Base-by-base conservation (phyloP, 1,140 invertebrate species). In the Antheraea mylitta region DNA sequence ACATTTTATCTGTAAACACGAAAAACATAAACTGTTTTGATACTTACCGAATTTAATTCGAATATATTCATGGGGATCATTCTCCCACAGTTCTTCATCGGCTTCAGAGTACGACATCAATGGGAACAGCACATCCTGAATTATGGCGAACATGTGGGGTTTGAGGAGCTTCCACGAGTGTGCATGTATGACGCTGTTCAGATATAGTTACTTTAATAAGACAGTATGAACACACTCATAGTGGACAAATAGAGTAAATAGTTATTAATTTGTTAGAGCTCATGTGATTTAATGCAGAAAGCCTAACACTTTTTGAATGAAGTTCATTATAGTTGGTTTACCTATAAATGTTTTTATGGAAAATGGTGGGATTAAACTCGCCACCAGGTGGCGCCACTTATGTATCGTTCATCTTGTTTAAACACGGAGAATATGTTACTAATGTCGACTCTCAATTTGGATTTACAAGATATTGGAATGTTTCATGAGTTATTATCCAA, bases 81-180 rank as follows among this genome's bases (percentile, higher is more conserved):
- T 96, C 64, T 97, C 95, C 98, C 98, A 99, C 9, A 99, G 90
- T 78, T 99, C 97, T 84, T 99, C 97, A 93, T 99, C 99, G 64
- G 96, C 94, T 64, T 98, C 96, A 19, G 97, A 98, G 90, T 99
- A 98, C 74, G 98, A 99, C 95, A 99, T 96, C 38, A 99, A 94
- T 0, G 98, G 99, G 85, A 99, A 99, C n/a, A 99, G 93, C 18
- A 99, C 96, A 83, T 98, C 97, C 88, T 97, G 96, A 73, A 99
- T 96, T 68, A 99, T 96, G 42, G 95, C 95, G 74, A 96, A 95
- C 95, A 98, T 97, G 85, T 99, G 98, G 16, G 96, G 97, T 87
- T 99, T 99, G 63, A 99, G 94, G 74, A 98, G 95, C 87, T 98
- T 99, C 99, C 99, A 99, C 0, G 98, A 98, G 81, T 96, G 96